phyloP scores from a whole-genome alignment of 92 coral and sea anemone genomes.

The Bergia puertoricense region DNA sequence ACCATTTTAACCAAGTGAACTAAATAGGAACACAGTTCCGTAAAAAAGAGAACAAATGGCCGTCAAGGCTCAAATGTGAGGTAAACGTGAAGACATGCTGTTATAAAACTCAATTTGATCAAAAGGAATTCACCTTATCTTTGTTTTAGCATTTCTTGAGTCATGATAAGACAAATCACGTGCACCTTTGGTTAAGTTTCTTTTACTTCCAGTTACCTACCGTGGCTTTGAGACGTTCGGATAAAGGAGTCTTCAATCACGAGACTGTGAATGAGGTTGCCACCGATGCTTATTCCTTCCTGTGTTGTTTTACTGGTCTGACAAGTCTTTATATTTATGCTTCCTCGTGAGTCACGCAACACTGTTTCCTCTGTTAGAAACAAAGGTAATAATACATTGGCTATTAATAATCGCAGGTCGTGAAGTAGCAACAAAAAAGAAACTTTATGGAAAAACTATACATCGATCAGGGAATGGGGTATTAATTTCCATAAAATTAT shows the following conservation, averaged over 20 bases:
- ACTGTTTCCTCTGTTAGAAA: constrained; percentile 8
- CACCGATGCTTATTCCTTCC: constrained; percentile 40
- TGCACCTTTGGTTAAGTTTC: too few relatives aligned
- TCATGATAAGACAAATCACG: too few relatives aligned
- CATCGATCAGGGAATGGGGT: too few relatives aligned
- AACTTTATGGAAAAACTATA: too few relatives aligned
- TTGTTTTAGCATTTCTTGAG: neutral
- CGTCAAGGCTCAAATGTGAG: too few relatives aligned
- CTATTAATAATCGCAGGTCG: neutral
- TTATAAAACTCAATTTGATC: too few relatives aligned
- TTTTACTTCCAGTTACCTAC: neutral
- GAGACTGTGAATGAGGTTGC: constrained; percentile 32
- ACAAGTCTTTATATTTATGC: neutral
- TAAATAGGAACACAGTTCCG: too few relatives aligned
- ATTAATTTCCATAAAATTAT: too few relatives aligned
- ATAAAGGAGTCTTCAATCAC: constrained; percentile 12
- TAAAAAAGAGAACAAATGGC: too few relatives aligned
- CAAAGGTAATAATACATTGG: neutral
- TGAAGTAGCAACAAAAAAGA: neutral
- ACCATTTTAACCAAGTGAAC: too few relatives aligned
- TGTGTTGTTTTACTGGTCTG: neutral
- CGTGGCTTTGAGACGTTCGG: constrained; percentile 37
- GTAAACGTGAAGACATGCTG: too few relatives aligned
- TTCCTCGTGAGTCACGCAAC: neutral
- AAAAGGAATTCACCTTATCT: too few relatives aligned